Evolutionary conservation across 53 echinoderm and acorn worm genomes (phyloP).

Genomic region (Hippasteria phrygiana): DNA sequence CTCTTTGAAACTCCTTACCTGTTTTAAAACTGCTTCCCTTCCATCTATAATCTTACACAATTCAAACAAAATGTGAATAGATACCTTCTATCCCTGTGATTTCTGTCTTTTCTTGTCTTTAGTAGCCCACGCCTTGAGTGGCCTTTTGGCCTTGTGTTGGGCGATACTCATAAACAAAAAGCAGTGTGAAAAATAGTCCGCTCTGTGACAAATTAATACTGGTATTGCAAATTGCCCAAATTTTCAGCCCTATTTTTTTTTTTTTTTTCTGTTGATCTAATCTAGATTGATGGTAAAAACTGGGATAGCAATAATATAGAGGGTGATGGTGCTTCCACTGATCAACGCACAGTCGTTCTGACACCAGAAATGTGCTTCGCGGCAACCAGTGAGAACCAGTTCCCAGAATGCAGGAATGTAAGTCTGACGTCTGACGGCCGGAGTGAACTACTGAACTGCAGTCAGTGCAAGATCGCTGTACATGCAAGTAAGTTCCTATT

Average conservation of each 20-base stretch:
- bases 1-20: too few species aligned
- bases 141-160: too few species aligned
- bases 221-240: not conserved
- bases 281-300: slow-evolving; percentile 62
- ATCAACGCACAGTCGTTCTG: slow-evolving; percentile 76
- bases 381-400: slow-evolving; percentile 71
- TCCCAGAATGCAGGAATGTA: slow-evolving; percentile 67
- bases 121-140: too few species aligned
- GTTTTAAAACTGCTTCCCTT: too few species aligned
- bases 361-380: slow-evolving; percentile 95
- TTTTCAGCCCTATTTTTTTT: not conserved
- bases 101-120: too few species aligned
- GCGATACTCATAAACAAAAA: too few species aligned
- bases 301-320: slow-evolving; percentile 33
- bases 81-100: too few species aligned
- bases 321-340: slow-evolving; percentile 57
- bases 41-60: too few species aligned
- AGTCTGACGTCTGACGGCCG: slow-evolving; percentile 73
- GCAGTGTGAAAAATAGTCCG: too few species aligned
- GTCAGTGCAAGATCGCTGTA: slow-evolving; percentile 91
- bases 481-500: slow-evolving; percentile 90
- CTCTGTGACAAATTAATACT: too few species aligned
- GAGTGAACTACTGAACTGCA: slow-evolving; percentile 84
- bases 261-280: not conserved
- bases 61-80: too few species aligned